Percentiles rank a stretch among this genome's conserved stretches.
Conservation (phyloP, 2,888 invertebrate species). For the Eretmocerus hayati region DNA sequence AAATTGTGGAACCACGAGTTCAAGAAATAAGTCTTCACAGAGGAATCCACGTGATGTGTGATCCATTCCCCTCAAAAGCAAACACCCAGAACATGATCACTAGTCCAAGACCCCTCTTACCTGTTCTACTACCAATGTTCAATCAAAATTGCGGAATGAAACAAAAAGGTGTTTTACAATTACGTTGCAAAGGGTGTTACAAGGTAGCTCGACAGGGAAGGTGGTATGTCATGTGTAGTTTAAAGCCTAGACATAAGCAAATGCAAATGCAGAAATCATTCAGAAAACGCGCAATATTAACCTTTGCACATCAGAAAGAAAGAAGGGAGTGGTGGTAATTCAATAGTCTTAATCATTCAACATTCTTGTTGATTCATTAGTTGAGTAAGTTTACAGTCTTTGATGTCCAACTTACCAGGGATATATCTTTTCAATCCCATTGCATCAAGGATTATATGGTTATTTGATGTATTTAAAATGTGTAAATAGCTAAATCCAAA, state of each 20-base stretch:
- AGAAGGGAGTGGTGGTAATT: constrained; percentile 49
- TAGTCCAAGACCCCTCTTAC: constrained; percentile 6
- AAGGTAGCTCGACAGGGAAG: constrained; percentile 62
- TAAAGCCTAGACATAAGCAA: constrained; percentile 75
- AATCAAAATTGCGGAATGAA: constrained; percentile 59
- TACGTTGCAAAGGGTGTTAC: constrained; percentile 75
- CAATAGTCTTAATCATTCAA: too few species aligned
- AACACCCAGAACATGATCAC: constrained; percentile 1
- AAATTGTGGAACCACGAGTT: constrained; percentile 4
- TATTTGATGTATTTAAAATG: too few species aligned
- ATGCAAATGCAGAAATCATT: constrained; percentile 63
- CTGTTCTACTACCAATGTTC: constrained; percentile 34
- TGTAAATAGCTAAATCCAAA: too few species aligned
- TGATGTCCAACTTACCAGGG: too few species aligned
- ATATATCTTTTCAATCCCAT: too few species aligned
- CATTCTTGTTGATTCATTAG: too few species aligned
- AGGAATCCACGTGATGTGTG: constrained; percentile 13
- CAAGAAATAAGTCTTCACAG: background rate
- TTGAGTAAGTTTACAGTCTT: too few species aligned
- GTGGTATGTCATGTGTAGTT: constrained; percentile 66
- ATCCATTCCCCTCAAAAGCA: background rate
- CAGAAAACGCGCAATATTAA: constrained; percentile 67
- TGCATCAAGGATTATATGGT: too few species aligned
- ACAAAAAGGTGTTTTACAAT: constrained; percentile 59
- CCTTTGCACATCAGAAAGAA: constrained; percentile 65